Conservation (phyloP, 2,888 invertebrate genomes). For the Hydropsyche betteni region DNA sequence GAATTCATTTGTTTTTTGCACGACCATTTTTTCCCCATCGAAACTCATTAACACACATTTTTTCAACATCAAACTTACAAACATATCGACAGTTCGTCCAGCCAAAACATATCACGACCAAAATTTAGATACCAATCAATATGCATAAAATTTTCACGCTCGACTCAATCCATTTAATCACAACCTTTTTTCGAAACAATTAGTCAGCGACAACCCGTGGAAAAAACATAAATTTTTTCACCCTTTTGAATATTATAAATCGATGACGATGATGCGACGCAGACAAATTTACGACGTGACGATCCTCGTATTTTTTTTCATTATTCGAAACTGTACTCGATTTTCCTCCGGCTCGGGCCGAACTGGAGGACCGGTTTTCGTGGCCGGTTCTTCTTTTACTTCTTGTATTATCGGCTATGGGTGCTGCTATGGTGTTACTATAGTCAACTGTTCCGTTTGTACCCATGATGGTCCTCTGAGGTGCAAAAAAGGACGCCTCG, state of each 20-base stretch:
- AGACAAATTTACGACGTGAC: slow-evolving; percentile 5
- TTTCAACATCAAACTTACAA: background rate
- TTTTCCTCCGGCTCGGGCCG: slow-evolving; percentile 8
- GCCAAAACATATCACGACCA: background rate
- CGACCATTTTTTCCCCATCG: background rate
- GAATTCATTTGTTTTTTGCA: slow-evolving; percentile 9
- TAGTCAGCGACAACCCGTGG: too few species aligned
- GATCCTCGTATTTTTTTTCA: slow-evolving; percentile 15
- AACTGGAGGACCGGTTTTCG: slow-evolving; percentile 46
- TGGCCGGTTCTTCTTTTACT: slow-evolving; percentile 25
- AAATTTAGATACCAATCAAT: background rate
- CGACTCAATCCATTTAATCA: background rate
- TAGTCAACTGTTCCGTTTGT: slow-evolving; percentile 49
- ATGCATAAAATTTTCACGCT: background rate
- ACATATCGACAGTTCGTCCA: slow-evolving; percentile 1
- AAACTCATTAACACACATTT: slow-evolving; percentile 26
- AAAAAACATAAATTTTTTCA: too few species aligned
- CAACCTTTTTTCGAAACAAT: too few species aligned
- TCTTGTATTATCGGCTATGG: slow-evolving; percentile 29
- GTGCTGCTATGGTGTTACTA: slow-evolving; percentile 41
- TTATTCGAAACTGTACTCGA: slow-evolving; percentile 37
- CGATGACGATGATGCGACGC: background rate
- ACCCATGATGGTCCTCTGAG: background rate
- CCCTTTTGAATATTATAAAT: too few species aligned
- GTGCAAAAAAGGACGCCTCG: slow-evolving; percentile 1